phyloP scores from a whole-genome alignment of 2,113 vertebrate species.

The Istiophorus platypterus region DNA sequence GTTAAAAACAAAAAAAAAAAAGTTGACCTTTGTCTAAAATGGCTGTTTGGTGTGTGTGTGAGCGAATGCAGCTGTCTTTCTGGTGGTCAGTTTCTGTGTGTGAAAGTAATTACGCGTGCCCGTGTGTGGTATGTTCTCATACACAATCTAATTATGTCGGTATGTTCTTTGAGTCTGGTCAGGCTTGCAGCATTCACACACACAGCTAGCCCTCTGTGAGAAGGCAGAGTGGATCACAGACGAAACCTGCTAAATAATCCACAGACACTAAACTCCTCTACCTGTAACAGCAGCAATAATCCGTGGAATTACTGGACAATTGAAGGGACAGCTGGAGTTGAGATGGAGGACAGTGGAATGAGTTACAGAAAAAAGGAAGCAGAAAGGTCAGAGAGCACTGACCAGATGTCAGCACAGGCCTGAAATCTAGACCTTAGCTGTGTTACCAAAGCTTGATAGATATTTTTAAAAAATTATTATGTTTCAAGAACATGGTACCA shows the following conservation, averaged over 20 bases:
- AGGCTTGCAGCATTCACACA: background rate
- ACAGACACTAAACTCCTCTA: constrained; percentile 52
- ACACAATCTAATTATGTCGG: background rate
- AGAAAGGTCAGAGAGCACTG: background rate
- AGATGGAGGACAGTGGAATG: constrained; percentile 3
- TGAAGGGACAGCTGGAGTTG: constrained; percentile 22
- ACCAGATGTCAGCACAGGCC: background rate
- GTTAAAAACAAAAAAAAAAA: constrained; percentile 51
- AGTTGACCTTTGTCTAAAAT: constrained; percentile 44
- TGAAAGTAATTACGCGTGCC: background rate
- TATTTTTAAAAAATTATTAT: background rate
- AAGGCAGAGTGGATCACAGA: constrained; percentile 12
- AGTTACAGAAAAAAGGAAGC: constrained; percentile 3
- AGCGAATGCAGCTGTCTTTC: background rate
- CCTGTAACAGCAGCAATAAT: constrained; percentile 53
- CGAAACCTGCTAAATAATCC: constrained; percentile 49
- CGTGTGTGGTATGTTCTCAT: background rate
- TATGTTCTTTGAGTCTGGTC: background rate
- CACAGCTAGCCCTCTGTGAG: constrained; percentile 15
- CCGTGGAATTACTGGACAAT: constrained; percentile 34
- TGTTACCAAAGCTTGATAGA: background rate
- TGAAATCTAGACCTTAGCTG: background rate
- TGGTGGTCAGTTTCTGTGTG: background rate
- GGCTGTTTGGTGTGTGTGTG: constrained; percentile 10
- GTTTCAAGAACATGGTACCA: background rate